Percentiles rank a stretch among this genome's conserved stretches.
Evolutionary conservation across 2,888 invertebrate genomes (phyloP).

Genomic region (Chrysomela aeneicollis): DNA sequence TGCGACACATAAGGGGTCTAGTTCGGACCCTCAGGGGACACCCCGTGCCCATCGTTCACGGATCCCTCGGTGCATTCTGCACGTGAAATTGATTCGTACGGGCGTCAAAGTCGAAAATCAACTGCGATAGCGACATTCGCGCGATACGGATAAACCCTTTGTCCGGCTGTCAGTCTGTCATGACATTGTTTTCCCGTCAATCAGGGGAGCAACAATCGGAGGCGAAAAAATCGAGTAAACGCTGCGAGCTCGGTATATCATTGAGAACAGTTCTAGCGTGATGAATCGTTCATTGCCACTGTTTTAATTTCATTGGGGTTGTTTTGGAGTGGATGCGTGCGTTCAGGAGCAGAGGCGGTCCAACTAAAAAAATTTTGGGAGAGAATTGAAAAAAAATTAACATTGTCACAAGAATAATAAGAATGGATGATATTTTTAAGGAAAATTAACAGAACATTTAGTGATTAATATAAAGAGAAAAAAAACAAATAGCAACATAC

Average conservation of each 20-base stretch:
- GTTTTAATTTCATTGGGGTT: constrained; percentile 26
- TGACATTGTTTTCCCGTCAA: constrained; percentile 43
- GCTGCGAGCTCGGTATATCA: constrained; percentile 31
- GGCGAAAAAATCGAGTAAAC: constrained; percentile 36
- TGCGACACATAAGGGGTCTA: neutral
- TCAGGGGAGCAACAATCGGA: constrained; percentile 32
- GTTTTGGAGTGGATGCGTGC: constrained; percentile 9
- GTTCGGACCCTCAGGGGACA: neutral
- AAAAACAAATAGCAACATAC: too few relatives aligned
- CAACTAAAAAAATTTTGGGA: too few relatives aligned
- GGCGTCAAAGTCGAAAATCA: constrained; percentile 1
- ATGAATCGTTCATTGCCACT: constrained; percentile 34
- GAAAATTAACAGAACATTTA: too few relatives aligned
- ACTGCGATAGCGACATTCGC: constrained; percentile 12
- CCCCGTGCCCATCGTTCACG: neutral
- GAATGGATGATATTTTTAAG: too few relatives aligned
- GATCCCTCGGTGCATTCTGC: neutral
- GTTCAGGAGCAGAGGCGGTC: neutral
- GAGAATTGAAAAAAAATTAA: too few relatives aligned
- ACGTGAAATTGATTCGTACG: neutral
- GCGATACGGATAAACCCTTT: constrained; percentile 25
- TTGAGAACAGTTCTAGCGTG: constrained; percentile 40
- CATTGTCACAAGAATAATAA: too few relatives aligned
- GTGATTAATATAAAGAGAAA: too few relatives aligned
- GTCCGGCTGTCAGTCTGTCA: constrained; percentile 39